Conservation (phyloP, 2,888 invertebrate species). For the Hemistola chrysoprasaria region DNA sequence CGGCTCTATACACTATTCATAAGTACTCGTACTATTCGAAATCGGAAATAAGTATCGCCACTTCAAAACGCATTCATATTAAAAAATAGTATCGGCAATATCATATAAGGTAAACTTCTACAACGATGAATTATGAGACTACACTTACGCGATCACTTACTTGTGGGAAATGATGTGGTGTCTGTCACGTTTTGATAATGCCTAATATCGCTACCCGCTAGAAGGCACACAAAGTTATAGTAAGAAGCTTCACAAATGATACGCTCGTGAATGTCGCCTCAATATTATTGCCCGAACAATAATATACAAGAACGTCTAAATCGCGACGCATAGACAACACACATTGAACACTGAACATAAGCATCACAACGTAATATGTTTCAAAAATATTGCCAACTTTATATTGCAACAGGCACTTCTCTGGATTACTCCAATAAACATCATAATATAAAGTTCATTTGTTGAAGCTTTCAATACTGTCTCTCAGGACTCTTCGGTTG, state of each 20-base stretch:
- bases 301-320: too few species aligned
- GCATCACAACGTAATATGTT: slow-evolving; percentile 67
- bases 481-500: slow-evolving; percentile 67
- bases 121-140: slow-evolving; percentile 47
- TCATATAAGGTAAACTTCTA: slow-evolving; percentile 55
- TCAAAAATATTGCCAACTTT: slow-evolving; percentile 80
- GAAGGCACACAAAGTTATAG: slow-evolving; percentile 81
- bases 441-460: slow-evolving; percentile 73
- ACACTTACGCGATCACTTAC: slow-evolving; percentile 45
- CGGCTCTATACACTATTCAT: slow-evolving; percentile 74
- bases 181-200: slow-evolving; percentile 69
- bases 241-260: slow-evolving; percentile 78
- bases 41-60: slow-evolving; percentile 50
- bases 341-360: slow-evolving; percentile 67
- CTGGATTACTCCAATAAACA: slow-evolving; percentile 81
- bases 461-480: slow-evolving; percentile 73
- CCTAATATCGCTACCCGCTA: slow-evolving; percentile 79
- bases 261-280: slow-evolving; percentile 41
- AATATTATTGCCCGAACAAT: slow-evolving; percentile 31
- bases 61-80: slow-evolving; percentile 39
- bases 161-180: slow-evolving; percentile 52
- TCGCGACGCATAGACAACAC: slow-evolving; percentile 34
- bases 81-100: slow-evolving; percentile 55
- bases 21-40: slow-evolving; percentile 70
- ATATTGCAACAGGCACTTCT: slow-evolving; percentile 81